These are phyloP conservation scores for Meriones unguiculatus DNA, from an alignment of 2,113 vertebrate genomes.

Conservation along the genomic window DNA sequence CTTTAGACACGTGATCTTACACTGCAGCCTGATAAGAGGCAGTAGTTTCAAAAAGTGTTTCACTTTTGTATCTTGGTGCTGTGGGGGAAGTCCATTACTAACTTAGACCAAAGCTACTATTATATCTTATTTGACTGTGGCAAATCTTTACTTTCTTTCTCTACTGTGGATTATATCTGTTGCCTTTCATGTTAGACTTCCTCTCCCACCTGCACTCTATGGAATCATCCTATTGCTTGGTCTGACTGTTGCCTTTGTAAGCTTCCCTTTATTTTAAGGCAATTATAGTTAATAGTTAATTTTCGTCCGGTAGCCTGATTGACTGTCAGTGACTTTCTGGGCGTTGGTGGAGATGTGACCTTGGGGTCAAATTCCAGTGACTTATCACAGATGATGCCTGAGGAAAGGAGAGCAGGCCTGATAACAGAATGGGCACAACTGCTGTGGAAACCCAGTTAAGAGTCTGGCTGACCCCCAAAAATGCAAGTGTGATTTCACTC, in stretches of 20 bases:
- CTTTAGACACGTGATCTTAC: slow-evolving; percentile 51
- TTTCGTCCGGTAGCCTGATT: background rate
- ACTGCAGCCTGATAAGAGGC: slow-evolving; percentile 29
- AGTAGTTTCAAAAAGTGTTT: slow-evolving; percentile 22
- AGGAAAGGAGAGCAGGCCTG: background rate
- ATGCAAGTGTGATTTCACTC: background rate
- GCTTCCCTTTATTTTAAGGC: background rate
- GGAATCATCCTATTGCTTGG: background rate
- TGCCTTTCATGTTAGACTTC: background rate
- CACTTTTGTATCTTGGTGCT: background rate
- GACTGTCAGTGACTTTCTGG: slow-evolving; percentile 15
- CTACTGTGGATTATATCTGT: background rate
- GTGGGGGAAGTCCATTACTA: background rate
- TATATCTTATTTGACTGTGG: background rate
- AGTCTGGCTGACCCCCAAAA: slow-evolving; percentile 38
- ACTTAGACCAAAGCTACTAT: background rate
- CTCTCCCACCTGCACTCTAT: background rate
- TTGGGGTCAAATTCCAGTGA: slow-evolving; percentile 73
- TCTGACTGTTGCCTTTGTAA: background rate
- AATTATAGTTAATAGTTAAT: background rate
- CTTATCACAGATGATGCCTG: slow-evolving; percentile 2
- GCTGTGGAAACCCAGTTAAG: slow-evolving; percentile 63
- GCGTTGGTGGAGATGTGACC: background rate
- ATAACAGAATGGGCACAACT: slow-evolving; percentile 33
- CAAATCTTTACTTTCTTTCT: background rate